These are phyloP conservation scores for Mus pahari DNA, from an alignment of 2,113 vertebrate species.

Conservation along the genomic window DNA sequence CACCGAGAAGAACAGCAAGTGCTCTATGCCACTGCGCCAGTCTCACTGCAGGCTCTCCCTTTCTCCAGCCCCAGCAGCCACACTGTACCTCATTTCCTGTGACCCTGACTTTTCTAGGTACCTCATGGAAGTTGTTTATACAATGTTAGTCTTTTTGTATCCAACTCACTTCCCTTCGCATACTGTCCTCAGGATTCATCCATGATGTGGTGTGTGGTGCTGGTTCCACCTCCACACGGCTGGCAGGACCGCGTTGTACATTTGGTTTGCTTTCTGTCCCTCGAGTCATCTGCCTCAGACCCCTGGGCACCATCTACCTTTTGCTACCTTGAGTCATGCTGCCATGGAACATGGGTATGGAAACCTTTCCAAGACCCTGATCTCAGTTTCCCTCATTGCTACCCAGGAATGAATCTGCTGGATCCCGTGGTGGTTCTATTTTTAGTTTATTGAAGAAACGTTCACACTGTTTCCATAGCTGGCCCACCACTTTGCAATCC, in stretches of 20 bases:
- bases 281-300: neutral
- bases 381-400: neutral
- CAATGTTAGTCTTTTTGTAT: neutral
- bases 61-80: too few species aligned
- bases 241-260: too few species aligned
- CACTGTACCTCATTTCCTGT: neutral
- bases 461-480: neutral
- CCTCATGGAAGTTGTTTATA: neutral
- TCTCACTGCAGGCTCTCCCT: accelerated
- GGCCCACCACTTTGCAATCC: neutral
- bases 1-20: neutral
- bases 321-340: neutral
- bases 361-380: neutral
- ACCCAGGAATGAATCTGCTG: neutral
- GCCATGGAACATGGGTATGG: neutral
- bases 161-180: neutral
- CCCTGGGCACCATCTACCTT: neutral
- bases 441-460: neutral
- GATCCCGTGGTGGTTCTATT: neutral
- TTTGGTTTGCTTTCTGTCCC: neutral
- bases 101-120: neutral
- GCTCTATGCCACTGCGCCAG: neutral
- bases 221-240: neutral
- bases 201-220: too few species aligned
- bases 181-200: neutral